Evolutionary conservation across 2,113 vertebrate genomes (phyloP), one percentile per base, ranked within the genome.

Genomic region (Corythornis cristatus): DNA sequence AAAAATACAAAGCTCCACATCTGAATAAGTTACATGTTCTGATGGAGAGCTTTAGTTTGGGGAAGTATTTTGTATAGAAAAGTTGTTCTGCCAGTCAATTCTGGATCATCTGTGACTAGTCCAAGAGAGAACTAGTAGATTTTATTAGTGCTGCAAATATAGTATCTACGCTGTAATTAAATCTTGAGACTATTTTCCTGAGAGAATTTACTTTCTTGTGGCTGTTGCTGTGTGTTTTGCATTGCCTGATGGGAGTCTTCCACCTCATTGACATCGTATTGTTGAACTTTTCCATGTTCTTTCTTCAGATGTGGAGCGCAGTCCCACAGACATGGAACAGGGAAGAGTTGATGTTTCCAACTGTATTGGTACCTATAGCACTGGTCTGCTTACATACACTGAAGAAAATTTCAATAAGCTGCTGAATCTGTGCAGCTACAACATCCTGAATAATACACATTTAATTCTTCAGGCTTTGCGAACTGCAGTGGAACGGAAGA

Each of bases 361-460:
- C 35, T 88, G 21, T 3, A 2, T 23, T 46, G 97, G 94, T 57
- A 98, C 98, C 9, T 99, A 98, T 60, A 83, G 92, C 90, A 98
- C 98, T 12, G 85, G 92, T 1, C 88, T 98, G 25, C 58, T 98
- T 31, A 98, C 97, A 0, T 99, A 98, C 35, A 95, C 96, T 8
- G 86, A 88, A 12, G 95, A 97, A 82, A 95, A 98, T 15, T 95
- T 94, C 56, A 94, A 98, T 78, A 98, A 97, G 78, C 91, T 98
- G 57, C 53, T 98, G n/a, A 88, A 83, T 18, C 94, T 98, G 84
- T 95, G 98, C 3, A 83, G 53, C 51, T 99, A 98, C 81, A 99
- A 99, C 57, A 91, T 98, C 29, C 67, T 95, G 70, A 98, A 98
- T 92, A 99, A 97, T 86, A 96, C 89, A 86, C 77, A 95, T 9